phyloP scores from a whole-genome alignment of 2,797 vertebrate genomes.

The Amazona ochrocephala region DNA sequence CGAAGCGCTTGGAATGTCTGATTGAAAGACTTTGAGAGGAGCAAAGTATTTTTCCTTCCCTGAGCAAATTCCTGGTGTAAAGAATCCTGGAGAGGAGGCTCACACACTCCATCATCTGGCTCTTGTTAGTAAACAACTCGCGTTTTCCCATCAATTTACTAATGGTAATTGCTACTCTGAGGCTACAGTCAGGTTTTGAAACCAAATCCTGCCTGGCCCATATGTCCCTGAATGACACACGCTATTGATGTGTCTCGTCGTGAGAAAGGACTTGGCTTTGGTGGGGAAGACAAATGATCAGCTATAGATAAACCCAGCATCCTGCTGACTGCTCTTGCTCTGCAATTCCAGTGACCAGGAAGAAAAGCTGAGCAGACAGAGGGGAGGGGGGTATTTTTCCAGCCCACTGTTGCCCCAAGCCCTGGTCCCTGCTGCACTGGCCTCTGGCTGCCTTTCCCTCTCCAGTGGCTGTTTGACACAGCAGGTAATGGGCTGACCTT shows the following conservation, averaged over 20 bases:
- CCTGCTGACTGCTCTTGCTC: neutral
- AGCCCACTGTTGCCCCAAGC: neutral
- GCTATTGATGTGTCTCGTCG: neutral
- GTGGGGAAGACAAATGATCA: neutral
- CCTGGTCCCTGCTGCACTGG: neutral
- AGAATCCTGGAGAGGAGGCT: neutral
- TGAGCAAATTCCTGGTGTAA: neutral
- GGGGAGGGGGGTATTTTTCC: neutral
- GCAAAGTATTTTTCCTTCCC: conserved; percentile 21
- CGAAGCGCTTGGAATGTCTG: neutral
- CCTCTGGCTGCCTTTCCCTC: neutral
- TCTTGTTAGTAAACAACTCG: conserved; percentile 57
- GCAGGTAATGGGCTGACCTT: neutral
- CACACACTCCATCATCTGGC: conserved; percentile 8
- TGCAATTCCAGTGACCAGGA: neutral
- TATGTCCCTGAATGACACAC: conserved; percentile 34
- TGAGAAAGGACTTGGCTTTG: neutral
- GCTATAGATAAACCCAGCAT: neutral
- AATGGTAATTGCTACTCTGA: conserved; percentile 52
- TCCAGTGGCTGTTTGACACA: neutral
- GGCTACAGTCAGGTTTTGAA: conserved; percentile 46
- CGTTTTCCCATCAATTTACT: conserved; percentile 54
- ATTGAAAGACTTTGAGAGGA: neutral
- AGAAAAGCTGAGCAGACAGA: neutral
- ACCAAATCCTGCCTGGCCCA: conserved; percentile 3